Percentiles rank a stretch among this genome's conserved stretches.
These are phyloP conservation scores for Microctonus aethiopoides DNA, from an alignment of 2,888 invertebrate genomes.

Conservation along the genomic window DNA sequence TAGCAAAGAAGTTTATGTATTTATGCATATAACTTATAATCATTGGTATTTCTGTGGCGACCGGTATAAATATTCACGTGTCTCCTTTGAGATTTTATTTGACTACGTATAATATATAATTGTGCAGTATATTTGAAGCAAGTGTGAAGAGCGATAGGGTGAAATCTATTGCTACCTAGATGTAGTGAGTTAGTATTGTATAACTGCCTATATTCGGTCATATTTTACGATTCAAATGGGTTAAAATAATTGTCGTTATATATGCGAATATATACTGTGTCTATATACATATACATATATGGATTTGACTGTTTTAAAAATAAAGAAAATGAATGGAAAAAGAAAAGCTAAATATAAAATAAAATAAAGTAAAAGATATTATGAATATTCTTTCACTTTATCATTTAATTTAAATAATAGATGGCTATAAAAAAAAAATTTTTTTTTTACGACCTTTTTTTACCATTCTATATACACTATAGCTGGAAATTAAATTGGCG, in stretches of 20 bases:
- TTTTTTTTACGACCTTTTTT: conserved; percentile 41
- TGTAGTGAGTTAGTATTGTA: not conserved
- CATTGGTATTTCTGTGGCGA: conserved; percentile 31
- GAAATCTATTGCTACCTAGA: not conserved
- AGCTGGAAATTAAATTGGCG: not conserved
- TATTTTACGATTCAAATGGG: conserved; percentile 20
- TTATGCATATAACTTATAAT: too few species aligned
- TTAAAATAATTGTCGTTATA: conserved; percentile 12
- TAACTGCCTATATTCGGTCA: not conserved
- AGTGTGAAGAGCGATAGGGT: not conserved
- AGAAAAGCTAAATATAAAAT: not conserved
- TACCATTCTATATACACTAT: not conserved
- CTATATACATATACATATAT: not conserved
- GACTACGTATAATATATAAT: conserved; percentile 8
- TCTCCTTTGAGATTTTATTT: conserved; percentile 12
- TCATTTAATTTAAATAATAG: conserved; percentile 51
- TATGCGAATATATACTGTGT: not conserved
- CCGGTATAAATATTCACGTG: conserved; percentile 45
- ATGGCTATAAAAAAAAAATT: conserved; percentile 46
- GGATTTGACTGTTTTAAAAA: not conserved
- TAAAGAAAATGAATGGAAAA: not conserved
- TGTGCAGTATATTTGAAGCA: conserved; percentile 16
- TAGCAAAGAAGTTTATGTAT: too few species aligned
- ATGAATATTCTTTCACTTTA: conserved; percentile 37
- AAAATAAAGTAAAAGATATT: not conserved